Evolutionary conservation across 2,797 vertebrate genomes (phyloP).

Genomic region (Macroramphosus scolopax): DNA sequence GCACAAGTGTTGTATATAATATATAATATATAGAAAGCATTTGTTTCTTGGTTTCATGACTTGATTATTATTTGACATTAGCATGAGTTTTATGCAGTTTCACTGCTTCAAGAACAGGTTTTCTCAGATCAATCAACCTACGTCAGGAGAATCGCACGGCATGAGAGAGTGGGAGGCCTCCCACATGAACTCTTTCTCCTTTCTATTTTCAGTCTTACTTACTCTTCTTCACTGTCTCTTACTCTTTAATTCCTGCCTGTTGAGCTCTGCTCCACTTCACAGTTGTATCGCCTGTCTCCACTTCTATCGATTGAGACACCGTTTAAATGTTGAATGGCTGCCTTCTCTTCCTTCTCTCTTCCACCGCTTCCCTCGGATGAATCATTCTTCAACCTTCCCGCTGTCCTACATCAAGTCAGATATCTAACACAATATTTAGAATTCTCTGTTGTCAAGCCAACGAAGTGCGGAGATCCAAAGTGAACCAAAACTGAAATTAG

Average conservation of each 20-base stretch:
- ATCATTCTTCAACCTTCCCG: no score
- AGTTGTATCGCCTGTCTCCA: background rate
- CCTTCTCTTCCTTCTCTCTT: no score
- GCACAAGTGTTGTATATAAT: no score
- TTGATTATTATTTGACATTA: constrained; percentile 7
- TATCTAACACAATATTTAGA: no score
- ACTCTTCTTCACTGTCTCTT: background rate
- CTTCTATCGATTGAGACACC: background rate
- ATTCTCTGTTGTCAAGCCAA: no score
- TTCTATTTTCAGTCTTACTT: constrained; percentile 13
- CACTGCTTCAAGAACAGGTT: constrained; percentile 8
- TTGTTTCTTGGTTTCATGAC: no score
- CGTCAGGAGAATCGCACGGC: constrained; percentile 3
- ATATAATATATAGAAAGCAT: no score
- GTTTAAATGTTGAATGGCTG: background rate
- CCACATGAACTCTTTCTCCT: constrained; percentile 8
- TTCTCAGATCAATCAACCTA: constrained; percentile 23
- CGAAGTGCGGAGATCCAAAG: no score
- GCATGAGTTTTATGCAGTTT: constrained; percentile 16
- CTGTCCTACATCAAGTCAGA: no score
- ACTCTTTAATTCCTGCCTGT: constrained; percentile 5
- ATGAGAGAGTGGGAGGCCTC: background rate
- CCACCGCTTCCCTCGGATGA: no score
- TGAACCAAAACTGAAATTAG: no score
- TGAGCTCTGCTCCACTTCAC: background rate